phyloP scores from a whole-genome alignment of 2,888 invertebrate species.

The Vanessa cardui region DNA sequence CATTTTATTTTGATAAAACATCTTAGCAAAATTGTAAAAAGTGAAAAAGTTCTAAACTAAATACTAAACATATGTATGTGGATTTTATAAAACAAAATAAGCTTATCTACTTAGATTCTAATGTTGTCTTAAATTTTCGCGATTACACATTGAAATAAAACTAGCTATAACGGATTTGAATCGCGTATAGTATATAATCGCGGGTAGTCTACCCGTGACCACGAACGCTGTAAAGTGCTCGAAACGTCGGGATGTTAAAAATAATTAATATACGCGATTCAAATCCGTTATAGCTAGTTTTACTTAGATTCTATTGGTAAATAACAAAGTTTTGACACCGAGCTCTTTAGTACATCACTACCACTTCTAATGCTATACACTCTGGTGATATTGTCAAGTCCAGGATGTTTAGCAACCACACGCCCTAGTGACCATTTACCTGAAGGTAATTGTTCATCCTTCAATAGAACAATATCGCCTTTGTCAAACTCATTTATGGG shows the following conservation, averaged over 20 bases:
- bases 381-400: not conserved
- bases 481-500: not conserved
- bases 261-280: too few species aligned
- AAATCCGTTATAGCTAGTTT: too few species aligned
- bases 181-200: too few species aligned
- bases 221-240: too few species aligned
- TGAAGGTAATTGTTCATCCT: slow-evolving; percentile 1
- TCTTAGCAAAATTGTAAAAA: not conserved
- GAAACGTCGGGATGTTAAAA: too few species aligned
- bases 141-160: too few species aligned
- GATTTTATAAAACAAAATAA: not conserved
- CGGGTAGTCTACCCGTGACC: too few species aligned
- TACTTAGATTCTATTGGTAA: not conserved
- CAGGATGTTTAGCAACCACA: slow-evolving; percentile 1
- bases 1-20: not conserved
- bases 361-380: not conserved
- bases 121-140: too few species aligned
- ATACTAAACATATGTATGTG: not conserved
- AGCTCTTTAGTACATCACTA: not conserved
- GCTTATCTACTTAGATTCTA: not conserved
- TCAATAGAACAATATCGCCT: slow-evolving; percentile 1
- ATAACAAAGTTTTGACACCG: not conserved
- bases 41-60: slow-evolving; percentile 1
- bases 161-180: too few species aligned
- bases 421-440: slow-evolving; percentile 5